A percentile compares a stretch with the other conserved stretches of the same genome.
These are phyloP conservation scores for Acanthisitta chloris DNA, from an alignment of 2,113 vertebrate species.

Conservation along the genomic window DNA sequence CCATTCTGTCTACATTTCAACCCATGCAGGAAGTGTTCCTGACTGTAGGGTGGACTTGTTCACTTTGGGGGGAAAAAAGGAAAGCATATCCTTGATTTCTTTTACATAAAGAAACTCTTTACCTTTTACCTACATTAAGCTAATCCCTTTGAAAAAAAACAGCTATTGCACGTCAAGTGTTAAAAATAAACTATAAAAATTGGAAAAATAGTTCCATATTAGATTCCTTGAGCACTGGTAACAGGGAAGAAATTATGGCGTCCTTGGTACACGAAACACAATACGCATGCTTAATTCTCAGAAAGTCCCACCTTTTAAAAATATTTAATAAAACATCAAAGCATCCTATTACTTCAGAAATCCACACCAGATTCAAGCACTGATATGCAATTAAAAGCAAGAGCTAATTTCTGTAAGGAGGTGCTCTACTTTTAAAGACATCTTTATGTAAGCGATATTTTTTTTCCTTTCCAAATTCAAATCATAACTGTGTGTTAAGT, in stretches of 20 bases:
- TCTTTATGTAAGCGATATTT: slow-evolving; percentile 41
- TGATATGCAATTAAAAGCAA: slow-evolving; percentile 74
- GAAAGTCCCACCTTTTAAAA: slow-evolving; percentile 68
- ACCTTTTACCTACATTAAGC: slow-evolving; percentile 47
- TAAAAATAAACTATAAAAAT: slow-evolving; percentile 31
- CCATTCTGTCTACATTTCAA: background rate
- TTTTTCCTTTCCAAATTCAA: slow-evolving; percentile 18
- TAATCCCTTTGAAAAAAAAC: slow-evolving; percentile 54
- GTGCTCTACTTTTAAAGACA: slow-evolving; percentile 65
- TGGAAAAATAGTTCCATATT: slow-evolving; percentile 13
- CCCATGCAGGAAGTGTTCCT: slow-evolving; percentile 1
- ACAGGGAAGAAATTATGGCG: slow-evolving; percentile 52
- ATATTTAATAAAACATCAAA: slow-evolving; percentile 80
- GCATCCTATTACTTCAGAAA: slow-evolving; percentile 70
- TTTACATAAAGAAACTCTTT: slow-evolving; percentile 48
- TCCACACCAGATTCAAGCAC: slow-evolving; percentile 60
- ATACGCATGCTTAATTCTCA: slow-evolving; percentile 51
- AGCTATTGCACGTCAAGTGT: slow-evolving; percentile 25
- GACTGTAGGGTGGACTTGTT: background rate
- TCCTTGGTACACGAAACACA: slow-evolving; percentile 62
- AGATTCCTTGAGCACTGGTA: slow-evolving; percentile 22
- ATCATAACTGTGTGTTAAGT: slow-evolving; percentile 14
- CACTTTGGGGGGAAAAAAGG: background rate
- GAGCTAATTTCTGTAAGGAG: slow-evolving; percentile 70
- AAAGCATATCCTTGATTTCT: background rate